phyloP scores from a whole-genome alignment of 2,113 vertebrate species.

The Epinephelus fuscoguttatus region DNA sequence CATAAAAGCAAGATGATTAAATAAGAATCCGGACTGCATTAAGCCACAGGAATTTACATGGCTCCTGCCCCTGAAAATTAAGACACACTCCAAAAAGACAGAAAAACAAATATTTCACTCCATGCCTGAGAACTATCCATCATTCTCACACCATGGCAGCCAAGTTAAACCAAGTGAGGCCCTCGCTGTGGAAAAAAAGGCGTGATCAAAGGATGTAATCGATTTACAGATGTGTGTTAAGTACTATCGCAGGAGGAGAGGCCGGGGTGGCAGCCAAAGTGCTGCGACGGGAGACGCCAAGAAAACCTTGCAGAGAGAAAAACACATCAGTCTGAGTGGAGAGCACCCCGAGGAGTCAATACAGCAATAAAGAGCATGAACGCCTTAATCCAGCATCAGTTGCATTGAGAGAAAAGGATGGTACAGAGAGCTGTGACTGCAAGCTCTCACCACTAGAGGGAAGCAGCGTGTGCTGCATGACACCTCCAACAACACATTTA shows the following conservation, averaged over 20 bases:
- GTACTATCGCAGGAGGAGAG: conserved; percentile 57
- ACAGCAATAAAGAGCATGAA: background rate
- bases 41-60: conserved; percentile 73
- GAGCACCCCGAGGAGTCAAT: conserved; percentile 28
- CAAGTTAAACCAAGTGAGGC: conserved; percentile 70
- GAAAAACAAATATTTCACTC: conserved; percentile 80
- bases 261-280: conserved; percentile 41
- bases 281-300: conserved; percentile 16
- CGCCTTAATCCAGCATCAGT: conserved; percentile 6
- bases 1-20: conserved; percentile 69
- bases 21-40: conserved; percentile 46
- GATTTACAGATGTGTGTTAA: conserved; percentile 67
- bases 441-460: conserved; percentile 63
- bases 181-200: conserved; percentile 44
- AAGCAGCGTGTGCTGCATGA: conserved; percentile 54
- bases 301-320: conserved; percentile 48
- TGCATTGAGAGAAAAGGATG: background rate
- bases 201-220: conserved; percentile 68
- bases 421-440: conserved; percentile 5
- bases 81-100: conserved; percentile 72
- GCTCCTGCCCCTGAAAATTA: conserved; percentile 56
- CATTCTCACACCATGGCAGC: conserved; percentile 68
- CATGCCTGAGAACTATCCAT: conserved; percentile 63
- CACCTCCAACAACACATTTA: background rate
- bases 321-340: conserved; percentile 50